These are phyloP conservation scores for Ridgeia piscesae DNA, from an alignment of 1,140 invertebrate species.

Conservation along the genomic window DNA sequence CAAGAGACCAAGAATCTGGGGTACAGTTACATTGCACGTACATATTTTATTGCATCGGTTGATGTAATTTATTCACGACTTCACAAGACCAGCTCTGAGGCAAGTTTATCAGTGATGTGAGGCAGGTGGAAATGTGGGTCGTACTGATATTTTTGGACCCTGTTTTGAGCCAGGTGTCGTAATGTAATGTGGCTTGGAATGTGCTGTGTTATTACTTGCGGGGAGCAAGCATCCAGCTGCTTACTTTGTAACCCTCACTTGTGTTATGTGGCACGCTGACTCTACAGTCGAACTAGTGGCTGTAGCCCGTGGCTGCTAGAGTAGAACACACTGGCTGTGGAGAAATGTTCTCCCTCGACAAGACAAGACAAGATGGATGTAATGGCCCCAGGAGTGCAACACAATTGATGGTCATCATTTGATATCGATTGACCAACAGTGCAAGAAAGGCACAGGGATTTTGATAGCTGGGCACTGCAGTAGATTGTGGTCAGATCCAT, in stretches of 20 bases:
- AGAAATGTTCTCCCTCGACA: not conserved
- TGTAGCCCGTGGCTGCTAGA: not conserved
- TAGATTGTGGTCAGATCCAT: not conserved
- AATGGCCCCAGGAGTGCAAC: not conserved
- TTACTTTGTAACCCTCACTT: not conserved
- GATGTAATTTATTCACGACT: not conserved
- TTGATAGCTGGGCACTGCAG: not conserved
- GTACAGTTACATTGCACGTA: not conserved
- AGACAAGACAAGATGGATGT: not conserved
- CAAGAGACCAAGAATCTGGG: not conserved
- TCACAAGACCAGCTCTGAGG: not conserved
- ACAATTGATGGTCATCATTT: not conserved
- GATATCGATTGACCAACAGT: not conserved
- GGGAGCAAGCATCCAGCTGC: not conserved
- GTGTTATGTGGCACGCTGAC: not conserved
- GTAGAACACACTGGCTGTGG: not conserved
- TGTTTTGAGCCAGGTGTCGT: not conserved
- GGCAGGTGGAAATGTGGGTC: not conserved
- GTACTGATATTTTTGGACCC: not conserved
- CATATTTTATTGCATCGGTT: not conserved
- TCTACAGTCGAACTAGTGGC: not conserved
- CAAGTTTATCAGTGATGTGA: not conserved
- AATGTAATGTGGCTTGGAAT: not conserved
- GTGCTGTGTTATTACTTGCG: not conserved
- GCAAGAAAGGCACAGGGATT: not conserved